A percentile compares a stretch with the other conserved stretches of the same genome.
phyloP scores from a whole-genome alignment of 2,113 vertebrate genomes.

The Chunga burmeisteri region DNA sequence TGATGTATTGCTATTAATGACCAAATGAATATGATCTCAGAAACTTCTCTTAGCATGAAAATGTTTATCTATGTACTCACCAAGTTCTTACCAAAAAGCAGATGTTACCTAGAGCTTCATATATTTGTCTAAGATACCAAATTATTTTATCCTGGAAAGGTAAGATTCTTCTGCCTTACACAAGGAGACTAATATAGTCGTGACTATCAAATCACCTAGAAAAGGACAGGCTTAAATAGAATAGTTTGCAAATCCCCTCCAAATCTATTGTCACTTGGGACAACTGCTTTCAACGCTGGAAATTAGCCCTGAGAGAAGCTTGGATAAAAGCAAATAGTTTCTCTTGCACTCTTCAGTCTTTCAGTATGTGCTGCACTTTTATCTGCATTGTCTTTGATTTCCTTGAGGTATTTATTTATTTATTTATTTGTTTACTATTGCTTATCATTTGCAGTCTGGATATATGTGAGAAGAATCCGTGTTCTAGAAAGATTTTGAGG shows the following conservation, averaged over 20 bases:
- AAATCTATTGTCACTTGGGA: background rate
- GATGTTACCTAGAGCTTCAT: background rate
- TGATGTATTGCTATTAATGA: background rate
- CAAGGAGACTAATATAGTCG: background rate
- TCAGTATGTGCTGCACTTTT: background rate
- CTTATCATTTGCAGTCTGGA: background rate
- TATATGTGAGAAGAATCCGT: background rate
- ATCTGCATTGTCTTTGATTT: background rate
- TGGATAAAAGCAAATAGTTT: rapidly evolving
- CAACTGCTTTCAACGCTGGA: background rate
- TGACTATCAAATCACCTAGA: background rate
- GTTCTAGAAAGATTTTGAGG: background rate
- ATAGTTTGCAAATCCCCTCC: background rate
- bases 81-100: background rate
- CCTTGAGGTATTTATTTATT: background rate
- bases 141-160: background rate
- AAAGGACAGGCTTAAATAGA: background rate
- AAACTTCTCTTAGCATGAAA: background rate
- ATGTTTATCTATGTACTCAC: background rate
- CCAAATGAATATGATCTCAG: background rate
- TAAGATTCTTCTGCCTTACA: background rate
- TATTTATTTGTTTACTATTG: background rate
- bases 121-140: background rate
- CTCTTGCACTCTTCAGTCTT: background rate
- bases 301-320: background rate